Percentiles rank a stretch among this genome's conserved stretches.
phyloP scores from a whole-genome alignment of 2,113 vertebrate genomes.

The Melanostigma gelatinosum region DNA sequence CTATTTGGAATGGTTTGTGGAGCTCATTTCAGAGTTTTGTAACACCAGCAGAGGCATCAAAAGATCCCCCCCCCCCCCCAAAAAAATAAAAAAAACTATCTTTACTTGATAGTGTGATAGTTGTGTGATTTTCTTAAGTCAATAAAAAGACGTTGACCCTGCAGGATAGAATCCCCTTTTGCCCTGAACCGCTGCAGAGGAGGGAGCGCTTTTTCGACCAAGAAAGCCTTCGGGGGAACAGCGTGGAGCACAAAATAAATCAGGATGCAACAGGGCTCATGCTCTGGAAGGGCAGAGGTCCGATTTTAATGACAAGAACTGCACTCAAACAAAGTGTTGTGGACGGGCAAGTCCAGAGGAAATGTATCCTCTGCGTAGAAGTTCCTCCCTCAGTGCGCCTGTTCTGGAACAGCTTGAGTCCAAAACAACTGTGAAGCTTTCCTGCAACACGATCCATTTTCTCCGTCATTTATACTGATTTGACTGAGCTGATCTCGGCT shows the following conservation, averaged over 20 bases:
- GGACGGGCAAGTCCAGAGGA: conserved; percentile 58
- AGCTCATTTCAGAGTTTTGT: conserved; percentile 13
- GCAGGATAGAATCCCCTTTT: conserved; percentile 48
- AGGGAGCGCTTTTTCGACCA: conserved; percentile 50
- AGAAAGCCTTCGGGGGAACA: conserved; percentile 57
- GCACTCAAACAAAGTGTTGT: conserved; percentile 57
- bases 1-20: neutral
- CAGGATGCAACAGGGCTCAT: conserved; percentile 53
- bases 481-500: conserved; percentile 22
- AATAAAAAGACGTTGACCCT: conserved; percentile 58
- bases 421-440: conserved; percentile 48
- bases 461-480: conserved; percentile 24
- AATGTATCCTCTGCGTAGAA: conserved; percentile 66
- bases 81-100: neutral
- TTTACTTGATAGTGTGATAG: too few relatives aligned
- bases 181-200: conserved; percentile 55
- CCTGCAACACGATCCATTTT: conserved; percentile 39
- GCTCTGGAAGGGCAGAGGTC: conserved; percentile 71
- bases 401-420: conserved; percentile 27
- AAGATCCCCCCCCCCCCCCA: neutral
- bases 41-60: conserved; percentile 28
- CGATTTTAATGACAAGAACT: conserved; percentile 79
- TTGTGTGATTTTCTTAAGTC: conserved; percentile 55
- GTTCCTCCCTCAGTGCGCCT: conserved; percentile 50
- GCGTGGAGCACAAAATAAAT: conserved; percentile 54